Evolutionary conservation across 2,113 vertebrate species (phyloP).

Genomic region (Pleuronectes platessa): DNA sequence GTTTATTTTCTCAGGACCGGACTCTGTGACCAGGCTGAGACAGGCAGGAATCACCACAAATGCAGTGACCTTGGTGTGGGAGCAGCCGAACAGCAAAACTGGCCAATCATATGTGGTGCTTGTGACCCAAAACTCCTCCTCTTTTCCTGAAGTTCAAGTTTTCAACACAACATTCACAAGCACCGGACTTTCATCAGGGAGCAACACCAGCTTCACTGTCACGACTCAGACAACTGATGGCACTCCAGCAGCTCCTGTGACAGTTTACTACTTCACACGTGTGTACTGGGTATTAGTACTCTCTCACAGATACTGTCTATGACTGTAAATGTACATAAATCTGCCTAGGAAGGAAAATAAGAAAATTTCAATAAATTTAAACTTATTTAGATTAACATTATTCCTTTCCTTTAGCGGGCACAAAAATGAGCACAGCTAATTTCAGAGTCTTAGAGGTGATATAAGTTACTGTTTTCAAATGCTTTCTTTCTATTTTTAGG

Average conservation of each 20-base stretch:
- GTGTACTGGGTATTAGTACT: slow-evolving; percentile 54
- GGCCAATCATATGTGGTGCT: too few species aligned
- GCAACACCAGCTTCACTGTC: slow-evolving; percentile 70
- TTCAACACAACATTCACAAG: too few species aligned
- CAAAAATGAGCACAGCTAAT: neutral
- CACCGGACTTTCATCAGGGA: slow-evolving; percentile 61
- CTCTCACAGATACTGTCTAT: neutral
- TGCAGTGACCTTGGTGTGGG: too few species aligned
- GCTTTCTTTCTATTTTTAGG: slow-evolving; percentile 43
- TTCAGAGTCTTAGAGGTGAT: neutral
- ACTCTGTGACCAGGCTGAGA: too few species aligned
- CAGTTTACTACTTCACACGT: slow-evolving; percentile 54
- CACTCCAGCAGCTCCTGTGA: slow-evolving; percentile 54
- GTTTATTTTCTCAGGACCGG: too few species aligned
- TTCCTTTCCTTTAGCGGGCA: neutral
- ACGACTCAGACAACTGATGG: slow-evolving; percentile 56
- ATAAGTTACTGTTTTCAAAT: neutral
- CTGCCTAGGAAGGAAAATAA: too few species aligned
- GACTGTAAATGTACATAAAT: too few species aligned
- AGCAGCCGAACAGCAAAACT: too few species aligned
- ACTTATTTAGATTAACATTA: neutral
- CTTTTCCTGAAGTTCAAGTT: too few species aligned
- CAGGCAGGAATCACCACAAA: too few species aligned
- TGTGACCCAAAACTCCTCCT: too few species aligned
- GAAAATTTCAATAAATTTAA: too few species aligned